Base-by-base conservation (phyloP, 1,140 invertebrate species). In the Tetranychus cinnabarinus region DNA sequence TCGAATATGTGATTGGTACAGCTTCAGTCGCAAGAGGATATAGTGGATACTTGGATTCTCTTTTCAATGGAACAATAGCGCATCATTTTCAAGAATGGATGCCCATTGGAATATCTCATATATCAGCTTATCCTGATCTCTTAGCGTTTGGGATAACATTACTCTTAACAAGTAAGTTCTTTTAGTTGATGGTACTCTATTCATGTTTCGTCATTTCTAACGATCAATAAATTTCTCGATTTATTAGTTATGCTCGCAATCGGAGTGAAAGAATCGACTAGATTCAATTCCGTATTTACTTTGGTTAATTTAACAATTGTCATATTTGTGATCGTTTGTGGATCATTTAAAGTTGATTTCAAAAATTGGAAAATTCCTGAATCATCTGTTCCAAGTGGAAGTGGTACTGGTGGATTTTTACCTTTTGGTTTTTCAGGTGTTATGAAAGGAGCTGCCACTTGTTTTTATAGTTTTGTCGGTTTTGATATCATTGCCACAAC, bases 1-100 rank as follows among this genome's bases (percentile, higher is more conserved):
- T 91, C 65, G 88, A 91, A 74, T 89, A 90, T 74, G 80, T 86
- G 2, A 88, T 92, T 62, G 86, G 85, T 88, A 83, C 84, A 1
- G 88, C 89, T 3, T 86, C 86, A 65, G 86, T 92, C 15, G 88
- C 88, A 1, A 80, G 86, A 68, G 88, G 86, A 35, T 80, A 90
- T 68, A 87, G 85, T 68, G 83, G 82, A 57, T 91, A 92, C 67
- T 79, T 95, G 15, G 88, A 95, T 70, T 79, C 82, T 8, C 70
- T 93, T 1, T 75, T 81, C 48, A 77, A 82, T 65, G 79, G 85
- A 62, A 77, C 76, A n/a, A 88, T 93, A 73, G 77, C 77, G 23
- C 75, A 75, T 6, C 74, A 79, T 1, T 80, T 92, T 61, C 73
- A 74, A 10, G 72, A 76, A 0, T 65, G 78, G 12, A 76, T 86